phyloP scores from a whole-genome alignment of 2,797 vertebrate species.

The Gastrophryne carolinensis region DNA sequence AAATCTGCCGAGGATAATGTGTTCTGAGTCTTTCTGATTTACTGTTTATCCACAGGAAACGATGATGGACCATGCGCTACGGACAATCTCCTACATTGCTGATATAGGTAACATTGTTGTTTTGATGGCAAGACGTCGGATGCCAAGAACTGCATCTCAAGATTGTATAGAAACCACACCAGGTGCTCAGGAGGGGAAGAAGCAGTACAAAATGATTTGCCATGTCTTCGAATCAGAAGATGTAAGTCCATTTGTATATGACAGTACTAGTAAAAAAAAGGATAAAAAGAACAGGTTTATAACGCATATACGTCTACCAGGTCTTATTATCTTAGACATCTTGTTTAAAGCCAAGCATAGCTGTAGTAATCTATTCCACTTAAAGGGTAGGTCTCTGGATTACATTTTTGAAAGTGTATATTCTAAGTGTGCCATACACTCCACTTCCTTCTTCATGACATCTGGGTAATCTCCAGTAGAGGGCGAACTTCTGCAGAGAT shows the following conservation, averaged over 20 bases:
- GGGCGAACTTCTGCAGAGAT: too few species aligned
- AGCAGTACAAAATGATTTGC: constrained; percentile 99
- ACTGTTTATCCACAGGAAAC: constrained; percentile 75
- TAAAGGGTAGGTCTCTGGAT: too few species aligned
- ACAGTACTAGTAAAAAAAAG: background rate
- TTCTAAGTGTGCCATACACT: too few species aligned
- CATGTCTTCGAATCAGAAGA: constrained; percentile 98
- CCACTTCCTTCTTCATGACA: too few species aligned
- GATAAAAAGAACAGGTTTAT: too few species aligned
- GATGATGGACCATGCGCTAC: constrained; percentile 97
- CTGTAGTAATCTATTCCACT: too few species aligned
- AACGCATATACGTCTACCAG: too few species aligned
- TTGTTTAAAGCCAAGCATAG: too few species aligned
- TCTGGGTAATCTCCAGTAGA: too few species aligned
- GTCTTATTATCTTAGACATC: too few species aligned
- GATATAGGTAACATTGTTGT: constrained; percentile 98
- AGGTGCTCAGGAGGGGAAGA: constrained; percentile 89
- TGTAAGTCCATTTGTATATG: constrained; percentile 71
- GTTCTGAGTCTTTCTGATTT: background rate
- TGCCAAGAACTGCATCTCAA: constrained; percentile 92
- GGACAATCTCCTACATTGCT: constrained; percentile 96
- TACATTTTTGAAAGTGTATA: too few species aligned
- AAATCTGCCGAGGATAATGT: background rate
- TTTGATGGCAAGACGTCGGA: constrained; percentile 92
- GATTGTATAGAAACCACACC: constrained; percentile 98